A percentile compares a stretch with the other conserved stretches of the same genome.
phyloP scores from a whole-genome alignment of 2,797 vertebrate species.

The Dipus sagitta region DNA sequence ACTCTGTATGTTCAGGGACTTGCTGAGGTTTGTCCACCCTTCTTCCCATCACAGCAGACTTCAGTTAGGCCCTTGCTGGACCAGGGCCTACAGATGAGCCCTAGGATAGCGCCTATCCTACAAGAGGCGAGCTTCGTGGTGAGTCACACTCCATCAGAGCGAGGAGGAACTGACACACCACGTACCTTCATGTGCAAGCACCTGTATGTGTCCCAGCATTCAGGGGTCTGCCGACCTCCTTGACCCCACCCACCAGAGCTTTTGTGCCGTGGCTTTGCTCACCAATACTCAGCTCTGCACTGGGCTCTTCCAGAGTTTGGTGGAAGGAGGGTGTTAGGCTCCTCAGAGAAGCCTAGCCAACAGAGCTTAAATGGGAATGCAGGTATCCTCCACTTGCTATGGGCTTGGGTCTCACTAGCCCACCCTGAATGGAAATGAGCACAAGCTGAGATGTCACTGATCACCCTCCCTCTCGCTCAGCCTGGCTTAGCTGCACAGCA shows the following conservation, averaged over 20 bases:
- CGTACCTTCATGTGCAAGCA: fast-evolving
- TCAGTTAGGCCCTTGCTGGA: not conserved
- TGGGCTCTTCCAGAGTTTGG: not conserved
- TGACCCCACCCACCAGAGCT: not conserved
- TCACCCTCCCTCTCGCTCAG: not conserved
- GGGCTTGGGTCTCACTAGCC: too few relatives aligned
- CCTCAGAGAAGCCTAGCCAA: not conserved
- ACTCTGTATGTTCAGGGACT: fast-evolving
- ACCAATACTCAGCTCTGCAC: not conserved
- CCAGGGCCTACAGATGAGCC: too few relatives aligned
- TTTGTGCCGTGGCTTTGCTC: too few relatives aligned
- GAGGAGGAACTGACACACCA: not conserved
- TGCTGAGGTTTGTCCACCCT: not conserved
- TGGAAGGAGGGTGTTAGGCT: not conserved
- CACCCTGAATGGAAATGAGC: not conserved
- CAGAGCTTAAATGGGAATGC: not conserved
- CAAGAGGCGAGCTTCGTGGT: fast-evolving
- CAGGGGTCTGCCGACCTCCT: not conserved
- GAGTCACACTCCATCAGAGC: too few relatives aligned
- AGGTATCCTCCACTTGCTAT: not conserved
- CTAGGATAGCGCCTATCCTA: too few relatives aligned
- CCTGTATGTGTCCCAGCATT: fast-evolving
- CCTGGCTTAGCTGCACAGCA: not conserved
- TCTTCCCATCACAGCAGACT: too few relatives aligned
- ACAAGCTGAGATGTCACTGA: not conserved